These are phyloP conservation scores for Xenus cinereus DNA, from an alignment of 2,113 vertebrate genomes.

Conservation along the genomic window DNA sequence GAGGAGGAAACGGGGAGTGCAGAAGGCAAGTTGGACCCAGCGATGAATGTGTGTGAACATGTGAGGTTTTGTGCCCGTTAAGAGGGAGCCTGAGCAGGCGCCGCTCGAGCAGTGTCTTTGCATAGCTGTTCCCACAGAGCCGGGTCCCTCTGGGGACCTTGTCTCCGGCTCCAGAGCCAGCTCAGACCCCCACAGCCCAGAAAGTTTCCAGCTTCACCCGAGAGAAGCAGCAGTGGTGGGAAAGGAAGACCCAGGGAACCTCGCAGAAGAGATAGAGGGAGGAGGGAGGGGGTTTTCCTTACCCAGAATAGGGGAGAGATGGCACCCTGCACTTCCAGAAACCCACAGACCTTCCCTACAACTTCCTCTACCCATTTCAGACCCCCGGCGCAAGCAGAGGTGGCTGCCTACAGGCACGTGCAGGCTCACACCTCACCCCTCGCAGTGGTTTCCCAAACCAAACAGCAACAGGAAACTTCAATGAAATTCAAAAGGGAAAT, in stretches of 20 bases:
- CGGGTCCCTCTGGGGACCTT: neutral
- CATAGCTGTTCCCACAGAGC: constrained; percentile 22
- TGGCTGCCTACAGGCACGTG: neutral
- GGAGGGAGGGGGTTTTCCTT: neutral
- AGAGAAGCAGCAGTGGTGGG: neutral
- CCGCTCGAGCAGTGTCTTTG: neutral
- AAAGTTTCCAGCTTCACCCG: neutral
- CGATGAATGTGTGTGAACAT: neutral
- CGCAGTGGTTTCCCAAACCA: neutral
- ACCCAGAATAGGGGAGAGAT: neutral
- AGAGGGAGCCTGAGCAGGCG: neutral
- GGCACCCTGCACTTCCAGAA: neutral
- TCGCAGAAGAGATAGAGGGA: neutral
- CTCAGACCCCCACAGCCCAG: neutral
- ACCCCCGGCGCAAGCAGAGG: neutral
- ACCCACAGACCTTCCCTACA: neutral
- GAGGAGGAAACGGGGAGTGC: neutral
- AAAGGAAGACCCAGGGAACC: neutral
- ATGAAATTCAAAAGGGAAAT: constrained; percentile 38
- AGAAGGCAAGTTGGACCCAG: constrained; percentile 1
- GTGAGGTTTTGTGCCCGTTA: neutral
- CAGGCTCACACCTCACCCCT: neutral
- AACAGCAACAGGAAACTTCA: constrained; percentile 47
- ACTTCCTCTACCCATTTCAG: neutral
- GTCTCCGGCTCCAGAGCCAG: neutral